These are phyloP conservation scores for Protomyctophum bolini DNA, from an alignment of 2,113 vertebrate genomes.

Conservation along the genomic window DNA sequence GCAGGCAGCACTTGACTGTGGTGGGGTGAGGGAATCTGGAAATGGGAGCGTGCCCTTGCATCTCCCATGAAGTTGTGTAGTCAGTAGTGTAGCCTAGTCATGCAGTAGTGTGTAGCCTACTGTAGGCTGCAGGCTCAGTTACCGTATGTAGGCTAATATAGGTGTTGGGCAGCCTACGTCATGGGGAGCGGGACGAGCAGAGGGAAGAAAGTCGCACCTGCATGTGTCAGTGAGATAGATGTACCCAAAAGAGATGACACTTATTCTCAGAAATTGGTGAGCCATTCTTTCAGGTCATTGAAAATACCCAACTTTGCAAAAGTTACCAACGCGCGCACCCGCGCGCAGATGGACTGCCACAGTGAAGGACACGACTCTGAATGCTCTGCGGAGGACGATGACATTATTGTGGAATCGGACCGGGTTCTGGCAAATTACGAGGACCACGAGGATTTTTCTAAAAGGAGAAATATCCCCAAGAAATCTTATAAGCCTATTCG, in stretches of 20 bases:
- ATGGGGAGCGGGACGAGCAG: conserved; percentile 78
- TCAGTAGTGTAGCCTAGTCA: no score
- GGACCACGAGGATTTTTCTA: background rate
- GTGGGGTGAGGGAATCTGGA: conserved; percentile 8
- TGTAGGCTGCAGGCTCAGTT: background rate
- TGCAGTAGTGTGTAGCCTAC: background rate
- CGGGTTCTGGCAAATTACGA: conserved; percentile 47
- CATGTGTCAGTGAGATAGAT: conserved; percentile 47
- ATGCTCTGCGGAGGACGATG: conserved; percentile 53
- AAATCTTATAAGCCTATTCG: conserved; percentile 38
- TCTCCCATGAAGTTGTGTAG: background rate
- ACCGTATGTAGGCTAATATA: background rate
- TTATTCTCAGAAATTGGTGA: conserved; percentile 31
- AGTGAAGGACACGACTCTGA: conserved; percentile 64
- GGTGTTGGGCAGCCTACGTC: background rate
- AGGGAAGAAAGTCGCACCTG: conserved; percentile 76
- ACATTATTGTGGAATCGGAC: conserved; percentile 52
- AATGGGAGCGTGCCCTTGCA: conserved; percentile 5
- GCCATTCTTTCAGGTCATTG: conserved; percentile 37
- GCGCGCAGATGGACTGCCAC: conserved; percentile 48
- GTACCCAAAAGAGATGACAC: conserved; percentile 10
- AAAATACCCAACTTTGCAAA: conserved; percentile 19
- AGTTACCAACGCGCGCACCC: conserved; percentile 43
- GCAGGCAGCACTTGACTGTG: background rate
- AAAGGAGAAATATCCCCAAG: conserved; percentile 30